Evolutionary conservation across 1,140 invertebrate genomes (phyloP), one percentile per base, ranked within the genome.

Genomic region (Macrobrachium rosenbergii): DNA sequence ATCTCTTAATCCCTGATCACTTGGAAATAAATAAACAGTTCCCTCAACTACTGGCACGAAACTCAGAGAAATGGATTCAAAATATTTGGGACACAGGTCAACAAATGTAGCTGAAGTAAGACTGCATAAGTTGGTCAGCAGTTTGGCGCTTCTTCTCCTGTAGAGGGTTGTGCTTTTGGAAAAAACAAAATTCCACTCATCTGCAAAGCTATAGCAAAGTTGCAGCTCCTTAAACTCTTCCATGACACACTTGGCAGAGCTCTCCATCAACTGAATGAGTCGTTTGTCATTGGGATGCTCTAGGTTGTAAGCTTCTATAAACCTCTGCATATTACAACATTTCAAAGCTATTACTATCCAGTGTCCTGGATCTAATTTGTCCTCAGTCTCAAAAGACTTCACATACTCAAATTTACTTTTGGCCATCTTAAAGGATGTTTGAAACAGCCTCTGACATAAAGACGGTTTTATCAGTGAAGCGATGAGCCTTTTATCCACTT

Each of bases 311-410:
- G 92, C 92, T 52, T 97, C 94, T 16, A 92, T 91, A 90, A 94
- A 93, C 64, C 91, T 91, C 89, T 94, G 94, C 91, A 94, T 95
- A 93, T 96, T 97, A 14, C 98, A 98, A 21, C 69, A 76, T 93
- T 99, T 98, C 14, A 99, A 93, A 90, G 98, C 93, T 37, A 99
- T 94, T 7, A 99, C 96, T 91, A 98, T 96, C 96, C 97, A 99
- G 90, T 95, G 96, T 91, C 98, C 98, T 37, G 95, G 96, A 83
- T 99, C 92, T 89, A 98, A 94, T 83, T 92, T 94, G 85, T 97
- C 96, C 88, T 98, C 95, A 7, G 92, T 91, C 92, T 99, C 98
- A 93, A 96, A 99, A 72, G 94, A 93, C 91, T 94, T 95, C 2
- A 98, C 96, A 92, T 97, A 97, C 92, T 97, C 96, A 92, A 95